Evolutionary conservation across 2,888 invertebrate species (phyloP).

Genomic region (Drosophila formosana): DNA sequence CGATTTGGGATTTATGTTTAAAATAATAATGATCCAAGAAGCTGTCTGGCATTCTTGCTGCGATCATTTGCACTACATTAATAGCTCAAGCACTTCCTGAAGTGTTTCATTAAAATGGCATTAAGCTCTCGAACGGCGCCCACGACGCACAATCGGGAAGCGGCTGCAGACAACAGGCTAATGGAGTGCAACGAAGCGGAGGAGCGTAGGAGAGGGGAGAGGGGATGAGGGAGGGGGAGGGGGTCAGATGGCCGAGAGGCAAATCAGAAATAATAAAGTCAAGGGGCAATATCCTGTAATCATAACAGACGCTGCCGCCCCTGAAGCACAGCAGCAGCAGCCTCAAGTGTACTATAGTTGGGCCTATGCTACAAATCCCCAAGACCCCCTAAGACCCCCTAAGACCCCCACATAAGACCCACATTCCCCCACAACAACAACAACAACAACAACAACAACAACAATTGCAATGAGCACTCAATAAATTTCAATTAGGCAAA

Average conservation of each 20-base stretch:
- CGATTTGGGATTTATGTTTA: not conserved
- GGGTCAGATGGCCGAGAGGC: constrained; percentile 13
- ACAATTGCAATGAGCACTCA: constrained; percentile 64
- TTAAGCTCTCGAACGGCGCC: constrained; percentile 36
- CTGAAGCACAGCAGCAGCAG: constrained; percentile 5
- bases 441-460: constrained; percentile 21
- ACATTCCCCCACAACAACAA: not conserved
- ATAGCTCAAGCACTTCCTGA: constrained; percentile 17
- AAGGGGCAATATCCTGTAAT: constrained; percentile 72
- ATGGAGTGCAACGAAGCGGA: not conserved
- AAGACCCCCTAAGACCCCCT: not conserved
- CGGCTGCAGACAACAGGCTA: not conserved
- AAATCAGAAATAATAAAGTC: constrained; percentile 68
- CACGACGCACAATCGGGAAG: constrained; percentile 30
- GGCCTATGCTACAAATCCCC: not conserved
- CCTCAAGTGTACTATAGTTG: not conserved
- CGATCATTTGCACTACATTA: constrained; percentile 7
- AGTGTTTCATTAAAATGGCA: constrained; percentile 40
- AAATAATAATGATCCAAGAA: no score
- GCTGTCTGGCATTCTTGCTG: not conserved
- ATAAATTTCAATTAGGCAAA: constrained; percentile 77
- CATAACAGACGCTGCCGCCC: constrained; percentile 47
- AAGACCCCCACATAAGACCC: not conserved
- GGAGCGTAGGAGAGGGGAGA: no score
- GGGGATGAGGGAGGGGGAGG: no score